Evolutionary conservation across 2,888 invertebrate species (phyloP).

Genomic region (Cephus pygmeus): DNA sequence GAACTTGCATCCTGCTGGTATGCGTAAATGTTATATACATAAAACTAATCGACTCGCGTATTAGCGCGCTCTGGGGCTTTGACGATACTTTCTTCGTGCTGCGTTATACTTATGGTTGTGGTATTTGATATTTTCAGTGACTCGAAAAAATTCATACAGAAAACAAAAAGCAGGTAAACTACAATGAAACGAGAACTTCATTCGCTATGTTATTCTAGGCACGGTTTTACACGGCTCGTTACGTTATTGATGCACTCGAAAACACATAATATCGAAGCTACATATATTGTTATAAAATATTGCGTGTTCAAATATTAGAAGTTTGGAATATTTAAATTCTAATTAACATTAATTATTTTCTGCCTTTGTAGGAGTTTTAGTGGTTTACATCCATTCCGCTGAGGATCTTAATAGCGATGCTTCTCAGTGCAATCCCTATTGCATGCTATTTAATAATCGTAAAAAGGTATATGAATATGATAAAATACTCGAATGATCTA

Average conservation of each 20-base stretch:
- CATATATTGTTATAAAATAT: background rate
- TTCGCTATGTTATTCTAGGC: background rate
- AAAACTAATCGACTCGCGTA: background rate
- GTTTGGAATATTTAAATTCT: background rate
- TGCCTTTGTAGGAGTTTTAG: slow-evolving; percentile 65
- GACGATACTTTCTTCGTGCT: background rate
- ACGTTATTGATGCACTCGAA: slow-evolving; percentile 26
- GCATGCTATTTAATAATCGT: slow-evolving; percentile 68
- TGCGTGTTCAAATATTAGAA: background rate
- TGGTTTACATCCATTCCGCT: slow-evolving; percentile 69
- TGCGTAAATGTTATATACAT: background rate
- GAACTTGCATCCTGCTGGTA: slow-evolving; percentile 50
- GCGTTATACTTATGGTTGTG: slow-evolving; percentile 3
- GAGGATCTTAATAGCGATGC: slow-evolving; percentile 65
- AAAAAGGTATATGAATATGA: slow-evolving; percentile 62
- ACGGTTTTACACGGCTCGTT: slow-evolving; percentile 17
- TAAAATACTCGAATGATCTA: background rate
- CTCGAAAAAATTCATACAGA: slow-evolving; percentile 43
- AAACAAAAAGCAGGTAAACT: slow-evolving; percentile 49
- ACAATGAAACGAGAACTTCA: slow-evolving; percentile 8
- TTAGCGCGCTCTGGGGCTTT: background rate
- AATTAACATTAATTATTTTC: background rate
- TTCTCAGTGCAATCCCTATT: slow-evolving; percentile 68
- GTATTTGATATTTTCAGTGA: slow-evolving; percentile 47
- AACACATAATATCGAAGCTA: slow-evolving; percentile 14